A percentile compares a stretch with the other conserved stretches of the same genome.
Evolutionary conservation across 2,113 vertebrate genomes (phyloP).

Genomic region (Okapia johnstoni): DNA sequence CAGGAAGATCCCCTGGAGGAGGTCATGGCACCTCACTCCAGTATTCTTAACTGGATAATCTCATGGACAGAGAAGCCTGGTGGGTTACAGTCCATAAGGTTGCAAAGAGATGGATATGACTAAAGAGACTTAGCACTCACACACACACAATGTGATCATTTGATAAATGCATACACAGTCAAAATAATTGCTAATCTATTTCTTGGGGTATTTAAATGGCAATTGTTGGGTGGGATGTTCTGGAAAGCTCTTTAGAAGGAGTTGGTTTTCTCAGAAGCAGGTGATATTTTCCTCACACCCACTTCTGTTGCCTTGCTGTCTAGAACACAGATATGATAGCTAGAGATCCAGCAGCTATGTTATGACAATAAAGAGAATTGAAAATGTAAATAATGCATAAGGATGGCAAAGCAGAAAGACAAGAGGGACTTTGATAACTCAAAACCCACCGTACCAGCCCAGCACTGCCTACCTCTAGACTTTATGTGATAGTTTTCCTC

Average conservation of each 20-base stretch:
- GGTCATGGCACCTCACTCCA: neutral
- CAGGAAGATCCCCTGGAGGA: neutral
- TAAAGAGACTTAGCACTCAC: neutral
- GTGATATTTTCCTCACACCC: neutral
- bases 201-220: neutral
- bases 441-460: neutral
- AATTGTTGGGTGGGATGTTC: rapidly evolving
- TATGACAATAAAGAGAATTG: neutral
- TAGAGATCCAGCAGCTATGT: neutral
- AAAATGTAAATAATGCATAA: neutral
- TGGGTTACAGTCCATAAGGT: neutral
- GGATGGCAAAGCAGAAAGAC: neutral
- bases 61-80: neutral
- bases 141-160: neutral
- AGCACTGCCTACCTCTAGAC: neutral
- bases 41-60: neutral
- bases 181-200: neutral
- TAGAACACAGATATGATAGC: neutral
- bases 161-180: neutral
- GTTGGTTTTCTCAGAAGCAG: neutral
- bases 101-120: neutral
- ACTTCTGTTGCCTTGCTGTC: neutral
- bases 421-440: neutral
- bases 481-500: neutral
- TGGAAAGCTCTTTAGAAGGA: neutral